phyloP scores from a whole-genome alignment of 2,888 invertebrate species.

The Cerastoderma edule region DNA sequence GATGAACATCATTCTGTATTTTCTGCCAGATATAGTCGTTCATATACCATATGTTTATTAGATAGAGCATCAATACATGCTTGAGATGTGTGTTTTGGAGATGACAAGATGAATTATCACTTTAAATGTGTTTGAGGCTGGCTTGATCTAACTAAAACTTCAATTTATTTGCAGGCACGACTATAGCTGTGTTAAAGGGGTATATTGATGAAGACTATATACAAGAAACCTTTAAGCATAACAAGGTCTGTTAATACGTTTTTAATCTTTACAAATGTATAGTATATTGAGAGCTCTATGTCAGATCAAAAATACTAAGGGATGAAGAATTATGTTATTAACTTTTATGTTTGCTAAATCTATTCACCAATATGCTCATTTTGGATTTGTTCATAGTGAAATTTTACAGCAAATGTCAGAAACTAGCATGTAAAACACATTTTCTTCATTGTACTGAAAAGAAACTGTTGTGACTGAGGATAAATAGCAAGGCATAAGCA shows the following conservation, averaged over 20 bases:
- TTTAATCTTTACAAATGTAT: not conserved
- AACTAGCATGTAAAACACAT: too few relatives aligned
- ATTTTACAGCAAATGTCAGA: not conserved
- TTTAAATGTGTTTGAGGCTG: not conserved
- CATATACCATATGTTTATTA: not conserved
- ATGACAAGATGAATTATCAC: not conserved
- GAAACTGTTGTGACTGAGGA: too few relatives aligned
- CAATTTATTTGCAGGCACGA: not conserved
- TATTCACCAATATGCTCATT: not conserved
- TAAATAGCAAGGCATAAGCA: too few relatives aligned
- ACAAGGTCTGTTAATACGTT: constrained; percentile 9
- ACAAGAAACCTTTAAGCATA: constrained; percentile 7
- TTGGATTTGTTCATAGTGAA: not conserved
- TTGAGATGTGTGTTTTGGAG: not conserved
- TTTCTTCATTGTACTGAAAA: too few relatives aligned
- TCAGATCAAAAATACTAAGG: not conserved
- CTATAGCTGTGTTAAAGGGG: constrained; percentile 25
- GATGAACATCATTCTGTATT: not conserved
- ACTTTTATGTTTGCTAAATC: not conserved
- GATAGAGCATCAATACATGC: not conserved
- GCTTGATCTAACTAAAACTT: not conserved
- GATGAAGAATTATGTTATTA: not conserved
- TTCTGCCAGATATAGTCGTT: not conserved
- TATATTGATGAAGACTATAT: constrained; percentile 17
- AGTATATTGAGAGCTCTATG: not conserved